phyloP scores from a whole-genome alignment of 2,113 vertebrate genomes.

The Dasyprocta punctata region DNA sequence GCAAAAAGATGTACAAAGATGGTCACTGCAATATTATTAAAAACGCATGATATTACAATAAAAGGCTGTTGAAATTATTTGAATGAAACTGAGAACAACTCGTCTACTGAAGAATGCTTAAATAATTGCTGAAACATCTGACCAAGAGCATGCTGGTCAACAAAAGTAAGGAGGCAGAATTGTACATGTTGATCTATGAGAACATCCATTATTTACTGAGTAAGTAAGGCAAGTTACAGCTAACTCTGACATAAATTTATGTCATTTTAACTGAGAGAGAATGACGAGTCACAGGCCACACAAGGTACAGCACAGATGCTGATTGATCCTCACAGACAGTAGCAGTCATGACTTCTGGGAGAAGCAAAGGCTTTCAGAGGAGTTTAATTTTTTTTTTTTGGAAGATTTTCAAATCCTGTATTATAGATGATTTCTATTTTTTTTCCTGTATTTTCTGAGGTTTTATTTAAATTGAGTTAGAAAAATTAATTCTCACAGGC shows the following conservation, averaged over 20 bases:
- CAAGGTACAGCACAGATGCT: background rate
- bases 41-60: background rate
- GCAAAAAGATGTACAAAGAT: background rate
- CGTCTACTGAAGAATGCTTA: background rate
- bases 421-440: background rate
- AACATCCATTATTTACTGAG: background rate
- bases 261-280: background rate
- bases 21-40: background rate
- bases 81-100: background rate
- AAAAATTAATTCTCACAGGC: background rate
- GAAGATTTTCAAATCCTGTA: conserved; percentile 4
- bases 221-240: background rate
- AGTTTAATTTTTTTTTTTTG: background rate
- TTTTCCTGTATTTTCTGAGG: background rate
- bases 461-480: conserved; percentile 1
- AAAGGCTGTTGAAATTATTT: conserved; percentile 23
- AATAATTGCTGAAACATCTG: background rate
- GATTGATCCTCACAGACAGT: background rate
- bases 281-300: background rate
- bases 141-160: background rate
- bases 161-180: background rate
- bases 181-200: background rate
- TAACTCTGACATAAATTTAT: background rate
- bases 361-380: background rate
- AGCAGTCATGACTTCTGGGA: background rate